Base-by-base conservation (phyloP, 2,888 invertebrate genomes). In the Neoascia interrupta region DNA sequence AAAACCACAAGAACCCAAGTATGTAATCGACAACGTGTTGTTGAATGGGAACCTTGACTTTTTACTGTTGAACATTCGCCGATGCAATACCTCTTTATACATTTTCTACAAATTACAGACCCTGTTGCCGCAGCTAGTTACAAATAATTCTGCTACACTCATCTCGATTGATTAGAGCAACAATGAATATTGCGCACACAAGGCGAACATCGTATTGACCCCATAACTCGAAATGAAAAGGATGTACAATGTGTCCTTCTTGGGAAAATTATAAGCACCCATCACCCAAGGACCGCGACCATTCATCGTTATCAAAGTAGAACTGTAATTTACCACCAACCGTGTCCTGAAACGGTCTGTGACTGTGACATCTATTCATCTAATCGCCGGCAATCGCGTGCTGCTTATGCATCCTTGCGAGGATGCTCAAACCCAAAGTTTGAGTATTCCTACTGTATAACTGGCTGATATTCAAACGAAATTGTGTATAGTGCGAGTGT, bases 321-420 rank as follows among this genome's bases (percentile, higher is more conserved):
- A 23, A 58, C 72, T 76, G 72, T 76, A 76, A 76, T 76, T 76
- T 76, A 72, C 76, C 76, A 58, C 76, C 76, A 76, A 72, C 58
- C 15, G 76, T 63, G 76, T n/a, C 51, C 10, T 49, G 10, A 31
- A 8, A 8, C 10, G 31, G 37, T 41, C 45, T 23, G 13, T 56
- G 26, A 31, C 51, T 72, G 58, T 72, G 41, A 76, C 64, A 72
- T 64, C 51, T 31, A 64, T 75, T 51, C 51, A 58, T 51, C 10
- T n/a, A 31, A 19, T n/a, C 28, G 8, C 18, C 26, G 34, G 16
- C 16, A 26, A 34, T 53, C 36, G 23, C 8, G 19, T 49, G 6
- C n/a, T n/a, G n/a, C 34, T 19, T 23, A 15, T 61, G 75, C 56
- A 70, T 69, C 16, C 13, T 37, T 37, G 36, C n/a, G 10, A 4